Percentiles rank a stretch among this genome's conserved stretches.
These are phyloP conservation scores for Caenorhabditis sp. DNA, from an alignment of 2,888 invertebrate genomes.

Conservation along the genomic window DNA sequence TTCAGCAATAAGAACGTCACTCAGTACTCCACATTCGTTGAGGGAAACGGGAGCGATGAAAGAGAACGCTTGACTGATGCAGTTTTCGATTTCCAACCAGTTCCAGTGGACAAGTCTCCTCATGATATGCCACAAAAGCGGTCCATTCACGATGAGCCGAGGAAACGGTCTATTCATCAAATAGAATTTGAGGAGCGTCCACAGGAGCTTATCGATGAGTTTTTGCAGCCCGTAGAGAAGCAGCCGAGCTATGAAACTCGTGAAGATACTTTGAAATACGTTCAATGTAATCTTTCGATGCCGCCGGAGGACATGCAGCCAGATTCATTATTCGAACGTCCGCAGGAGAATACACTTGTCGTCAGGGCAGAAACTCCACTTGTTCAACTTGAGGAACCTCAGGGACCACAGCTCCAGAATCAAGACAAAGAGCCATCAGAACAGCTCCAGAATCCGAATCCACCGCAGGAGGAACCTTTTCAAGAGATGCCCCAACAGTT, in stretches of 20 bases:
- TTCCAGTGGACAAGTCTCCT: not conserved
- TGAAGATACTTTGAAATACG: not conserved
- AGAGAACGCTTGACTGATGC: slow-evolving; percentile 2
- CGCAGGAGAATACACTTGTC: not conserved
- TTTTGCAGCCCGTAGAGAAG: not conserved
- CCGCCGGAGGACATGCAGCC: not conserved
- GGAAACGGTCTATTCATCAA: not conserved
- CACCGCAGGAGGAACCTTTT: not conserved
- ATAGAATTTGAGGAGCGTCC: not conserved
- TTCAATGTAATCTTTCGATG: not conserved
- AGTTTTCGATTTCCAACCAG: not conserved
- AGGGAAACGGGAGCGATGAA: slow-evolving; percentile 20
- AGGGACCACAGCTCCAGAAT: not conserved
- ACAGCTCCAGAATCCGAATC: not conserved
- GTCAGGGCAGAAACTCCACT: not conserved
- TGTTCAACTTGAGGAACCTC: not conserved
- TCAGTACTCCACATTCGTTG: slow-evolving; percentile 29
- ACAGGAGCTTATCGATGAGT: not conserved
- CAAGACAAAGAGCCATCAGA: not conserved
- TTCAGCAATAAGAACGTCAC: slow-evolving; percentile 5
- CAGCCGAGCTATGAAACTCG: not conserved
- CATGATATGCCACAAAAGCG: not conserved
- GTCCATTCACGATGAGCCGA: not conserved
- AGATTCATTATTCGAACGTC: not conserved
- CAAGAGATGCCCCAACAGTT: not conserved